Evolutionary conservation across 2,797 vertebrate genomes (phyloP).

Genomic region (Trachops cirrhosus): DNA sequence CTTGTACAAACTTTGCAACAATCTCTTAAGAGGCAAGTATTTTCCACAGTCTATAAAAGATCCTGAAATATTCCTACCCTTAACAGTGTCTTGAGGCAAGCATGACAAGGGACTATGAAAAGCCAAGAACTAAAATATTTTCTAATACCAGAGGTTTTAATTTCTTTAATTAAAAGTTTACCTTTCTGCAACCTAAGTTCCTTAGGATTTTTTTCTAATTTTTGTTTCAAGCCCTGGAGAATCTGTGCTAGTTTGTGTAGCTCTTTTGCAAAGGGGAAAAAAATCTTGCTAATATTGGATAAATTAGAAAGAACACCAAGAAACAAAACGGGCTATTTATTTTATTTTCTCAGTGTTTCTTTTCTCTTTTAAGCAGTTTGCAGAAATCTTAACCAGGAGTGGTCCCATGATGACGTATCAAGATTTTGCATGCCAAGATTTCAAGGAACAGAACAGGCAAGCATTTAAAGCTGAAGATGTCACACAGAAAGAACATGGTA

Average conservation of each 20-base stretch:
- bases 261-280: neutral
- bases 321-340: neutral
- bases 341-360: neutral
- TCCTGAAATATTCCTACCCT: neutral
- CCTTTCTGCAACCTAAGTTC: constrained; percentile 11
- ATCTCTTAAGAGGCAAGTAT: neutral
- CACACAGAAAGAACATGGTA: constrained; percentile 13
- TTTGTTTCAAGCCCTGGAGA: neutral
- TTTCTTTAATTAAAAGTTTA: constrained; percentile 41
- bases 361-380: constrained; percentile 19
- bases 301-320: neutral
- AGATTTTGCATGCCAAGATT: constrained; percentile 18
- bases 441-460: constrained; percentile 28
- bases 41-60: neutral
- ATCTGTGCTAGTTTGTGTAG: neutral
- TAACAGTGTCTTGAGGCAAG: neutral
- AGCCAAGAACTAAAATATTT: neutral
- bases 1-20: neutral
- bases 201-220: neutral
- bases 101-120: neutral
- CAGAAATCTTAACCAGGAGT: neutral
- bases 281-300: neutral
- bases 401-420: neutral
- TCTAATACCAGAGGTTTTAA: neutral
- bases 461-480: constrained; percentile 39